Conservation (phyloP, 2,113 vertebrate genomes). For the Hemiscyllium ocellatum region DNA sequence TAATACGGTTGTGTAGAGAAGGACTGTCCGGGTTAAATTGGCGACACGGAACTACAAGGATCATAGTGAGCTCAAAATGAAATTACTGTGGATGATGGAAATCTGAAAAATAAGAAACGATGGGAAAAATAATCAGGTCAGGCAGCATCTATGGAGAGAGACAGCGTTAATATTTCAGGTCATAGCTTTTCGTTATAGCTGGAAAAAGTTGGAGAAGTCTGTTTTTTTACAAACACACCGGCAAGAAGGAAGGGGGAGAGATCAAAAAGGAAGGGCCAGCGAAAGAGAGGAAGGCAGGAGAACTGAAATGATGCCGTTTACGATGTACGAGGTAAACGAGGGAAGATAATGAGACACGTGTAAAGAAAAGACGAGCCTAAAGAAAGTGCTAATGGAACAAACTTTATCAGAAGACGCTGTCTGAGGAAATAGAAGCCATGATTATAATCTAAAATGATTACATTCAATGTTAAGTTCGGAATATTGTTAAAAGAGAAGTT, state of each 20-base stretch:
- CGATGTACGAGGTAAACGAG: not conserved
- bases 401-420: too few relatives aligned
- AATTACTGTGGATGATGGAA: not conserved
- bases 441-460: not conserved
- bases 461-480: not conserved
- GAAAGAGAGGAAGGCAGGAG: not conserved
- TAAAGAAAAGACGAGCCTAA: not conserved
- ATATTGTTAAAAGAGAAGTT: not conserved
- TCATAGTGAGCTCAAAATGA: not conserved
- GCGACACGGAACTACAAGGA: too few relatives aligned
- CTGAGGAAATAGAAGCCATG: not conserved
- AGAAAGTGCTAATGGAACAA: not conserved
- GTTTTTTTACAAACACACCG: too few relatives aligned
- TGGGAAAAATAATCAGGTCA: not conserved
- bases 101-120: not conserved
- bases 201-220: not conserved
- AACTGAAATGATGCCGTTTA: not conserved
- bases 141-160: not conserved
- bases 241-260: too few relatives aligned
- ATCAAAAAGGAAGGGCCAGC: too few relatives aligned
- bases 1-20: not conserved
- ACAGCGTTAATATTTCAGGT: not conserved
- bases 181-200: not conserved
- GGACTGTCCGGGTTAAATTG: not conserved
- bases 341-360: not conserved